Evolutionary conservation across 2,797 vertebrate species (phyloP).

Genomic region (Catamblyrhynchus diadema): DNA sequence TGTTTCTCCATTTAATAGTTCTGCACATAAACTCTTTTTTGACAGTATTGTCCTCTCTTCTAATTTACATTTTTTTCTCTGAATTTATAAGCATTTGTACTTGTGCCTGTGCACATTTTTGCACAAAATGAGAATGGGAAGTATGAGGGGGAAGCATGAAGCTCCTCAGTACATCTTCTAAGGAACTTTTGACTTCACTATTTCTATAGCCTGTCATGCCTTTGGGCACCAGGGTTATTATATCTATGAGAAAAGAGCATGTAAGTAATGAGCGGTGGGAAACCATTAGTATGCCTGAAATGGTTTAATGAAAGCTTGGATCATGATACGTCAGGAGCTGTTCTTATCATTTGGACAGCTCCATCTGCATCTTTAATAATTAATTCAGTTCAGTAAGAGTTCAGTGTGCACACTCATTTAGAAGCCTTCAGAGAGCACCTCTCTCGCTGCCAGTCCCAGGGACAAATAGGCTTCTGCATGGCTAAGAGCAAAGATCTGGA

Average conservation of each 20-base stretch:
- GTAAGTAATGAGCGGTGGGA: conserved; percentile 92
- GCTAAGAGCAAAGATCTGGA: conserved; percentile 89
- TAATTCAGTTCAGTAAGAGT: conserved; percentile 98
- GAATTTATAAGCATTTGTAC: not conserved
- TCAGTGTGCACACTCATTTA: conserved; percentile 87
- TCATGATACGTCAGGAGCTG: conserved; percentile 94
- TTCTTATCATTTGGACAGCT: conserved; percentile 97
- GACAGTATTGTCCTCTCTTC: not conserved
- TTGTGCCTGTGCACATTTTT: not conserved
- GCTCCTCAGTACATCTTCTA: conserved; percentile 1
- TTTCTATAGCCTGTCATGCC: conserved; percentile 76
- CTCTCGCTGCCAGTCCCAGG: conserved; percentile 78
- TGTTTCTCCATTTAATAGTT: not conserved
- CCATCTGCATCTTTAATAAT: conserved; percentile 99
- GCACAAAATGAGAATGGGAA: not conserved
- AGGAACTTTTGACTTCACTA: conserved; percentile 70
- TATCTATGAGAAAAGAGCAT: conserved; percentile 92
- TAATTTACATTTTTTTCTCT: not conserved
- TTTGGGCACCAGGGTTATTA: conserved; percentile 87
- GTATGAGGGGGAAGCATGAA: not conserved
- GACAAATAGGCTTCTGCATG: conserved; percentile 90
- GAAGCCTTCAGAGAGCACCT: conserved; percentile 85
- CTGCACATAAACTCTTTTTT: not conserved
- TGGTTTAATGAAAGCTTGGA: conserved; percentile 94
- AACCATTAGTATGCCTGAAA: conserved; percentile 96